Base-by-base conservation (phyloP, 2,888 invertebrate genomes). In the Drosophila meridiana region DNA sequence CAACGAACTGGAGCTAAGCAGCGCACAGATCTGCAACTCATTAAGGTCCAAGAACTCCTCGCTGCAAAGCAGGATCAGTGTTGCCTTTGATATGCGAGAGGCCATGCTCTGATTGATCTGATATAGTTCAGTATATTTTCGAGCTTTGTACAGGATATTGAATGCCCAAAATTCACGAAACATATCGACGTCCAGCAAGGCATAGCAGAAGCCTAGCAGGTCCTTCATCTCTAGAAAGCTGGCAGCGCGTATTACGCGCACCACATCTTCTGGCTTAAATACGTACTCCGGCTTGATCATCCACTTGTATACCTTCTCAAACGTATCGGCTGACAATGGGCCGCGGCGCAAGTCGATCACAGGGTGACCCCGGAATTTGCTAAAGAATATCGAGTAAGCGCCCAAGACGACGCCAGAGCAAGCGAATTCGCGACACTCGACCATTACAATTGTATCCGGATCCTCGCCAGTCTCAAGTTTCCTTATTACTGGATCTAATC, bases 121-220 rank as follows among this genome's bases (percentile, higher is more conserved):
- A 2, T 0, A 0, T 1, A 80, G 45, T 0, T 78, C 66, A 1
- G 1, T 2, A 5, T 13, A 48, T 0, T 2, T 3, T 0, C 69
- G 68, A 1, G 56, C 4, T 4, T 57, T 40, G 34, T 45, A 9
- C 20, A 80, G 20, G 0, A 78, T 0, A 3, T 28, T 2, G 30
- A 80, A 67, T 7, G 82, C 74, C 2, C 32, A 40, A 6, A 80
- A 62, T 7, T 80, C 82, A 0, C 0, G 28, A 26, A 40, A 66
- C 2, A 42, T 0, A 1, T 5, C 6, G 4, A 7, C 4, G 11
- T 78, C 64, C 20, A 82, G 48, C 7, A 59, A 8, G 0, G 4
- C 2, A 26, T 60, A 78, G 36, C 78, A 72, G 0, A 36, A 4
- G 0, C 68, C 26, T 0, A 78, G 20, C 6, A 80, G 7, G 0